Conservation (phyloP, 2,797 vertebrate species). For the Anas bernieri region DNA sequence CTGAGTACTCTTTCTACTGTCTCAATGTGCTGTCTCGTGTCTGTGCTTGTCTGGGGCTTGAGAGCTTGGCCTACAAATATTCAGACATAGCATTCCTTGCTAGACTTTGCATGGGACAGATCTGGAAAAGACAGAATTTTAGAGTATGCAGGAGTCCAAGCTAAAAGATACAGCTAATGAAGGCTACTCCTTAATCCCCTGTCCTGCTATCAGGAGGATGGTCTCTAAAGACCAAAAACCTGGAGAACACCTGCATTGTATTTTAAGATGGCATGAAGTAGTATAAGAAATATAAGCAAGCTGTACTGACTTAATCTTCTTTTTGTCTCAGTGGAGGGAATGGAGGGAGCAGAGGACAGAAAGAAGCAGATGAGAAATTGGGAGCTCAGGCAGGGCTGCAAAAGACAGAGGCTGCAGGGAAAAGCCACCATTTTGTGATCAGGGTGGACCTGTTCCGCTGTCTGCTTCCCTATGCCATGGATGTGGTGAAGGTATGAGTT, state of each 20-base stretch:
- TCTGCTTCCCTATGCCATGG: neutral
- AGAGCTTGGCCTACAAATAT: neutral
- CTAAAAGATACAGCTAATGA: neutral
- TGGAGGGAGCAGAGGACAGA: neutral
- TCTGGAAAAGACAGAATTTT: neutral
- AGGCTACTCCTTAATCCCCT: neutral
- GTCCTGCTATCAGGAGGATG: accelerated
- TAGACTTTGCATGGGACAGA: neutral
- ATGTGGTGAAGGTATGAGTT: constrained; percentile 5
- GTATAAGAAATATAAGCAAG: neutral
- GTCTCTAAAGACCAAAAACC: neutral
- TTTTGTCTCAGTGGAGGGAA: neutral
- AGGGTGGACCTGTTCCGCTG: neutral
- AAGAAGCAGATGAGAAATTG: neutral
- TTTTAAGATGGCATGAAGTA: neutral
- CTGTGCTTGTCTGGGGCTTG: neutral
- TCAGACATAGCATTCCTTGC: neutral
- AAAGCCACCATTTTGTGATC: neutral
- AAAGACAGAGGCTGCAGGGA: neutral
- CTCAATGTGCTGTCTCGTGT: neutral
- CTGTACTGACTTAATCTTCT: neutral
- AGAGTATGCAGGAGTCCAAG: neutral
- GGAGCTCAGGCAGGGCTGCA: neutral
- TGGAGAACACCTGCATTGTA: neutral
- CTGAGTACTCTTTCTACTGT: neutral